Base-by-base conservation (phyloP, 2,113 vertebrate genomes). In the Spea multiplicata region DNA sequence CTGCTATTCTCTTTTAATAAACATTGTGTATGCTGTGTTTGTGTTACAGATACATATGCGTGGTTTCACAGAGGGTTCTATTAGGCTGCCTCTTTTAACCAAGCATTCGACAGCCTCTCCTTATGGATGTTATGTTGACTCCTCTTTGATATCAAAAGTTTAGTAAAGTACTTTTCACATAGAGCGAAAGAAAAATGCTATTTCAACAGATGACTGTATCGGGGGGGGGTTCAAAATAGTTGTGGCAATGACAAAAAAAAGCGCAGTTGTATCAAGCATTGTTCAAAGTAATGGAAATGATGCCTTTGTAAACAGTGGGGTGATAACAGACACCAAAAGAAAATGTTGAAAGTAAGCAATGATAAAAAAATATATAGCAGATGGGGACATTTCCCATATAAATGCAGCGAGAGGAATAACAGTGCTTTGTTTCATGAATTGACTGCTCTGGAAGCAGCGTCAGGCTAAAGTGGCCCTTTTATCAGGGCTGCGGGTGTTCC, bases 401-500 rank as follows among this genome's bases (percentile, higher is more conserved):
- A 91, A 90, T 88, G 81, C 71, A 82, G 81, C 82, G 83, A 84
- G 83, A 87, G 82, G 85, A 86, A 86, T 84, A 86, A 88, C 84
- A 2, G 4, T 65, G 84, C 85, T 91, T 91, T 92, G 90, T 93
- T 92, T 85, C 88, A 82, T 84, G 88, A 89, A 86, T 88, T 89
- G 86, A 66, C 74, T 83, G 82, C 86, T 89, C 92, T 93, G 89
- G 92, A 89, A 94, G 91, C 90, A 88, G 80, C 86, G 86, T 88
- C 86, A 82, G 77, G 83, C 84, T 90, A 84, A 88, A 90, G 88
- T 90, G 87, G 86, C 88, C 86, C 83, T 88, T 84, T 88, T 82
- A 89, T 90, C 86, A 86, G 87, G 91, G 84, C 87, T 82, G 74
- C 87, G 84, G 87, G 88, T 91, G 86, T 92, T 89, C 81, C 77